Base-by-base conservation (phyloP, 2,113 vertebrate genomes). In the Strix aluco region DNA sequence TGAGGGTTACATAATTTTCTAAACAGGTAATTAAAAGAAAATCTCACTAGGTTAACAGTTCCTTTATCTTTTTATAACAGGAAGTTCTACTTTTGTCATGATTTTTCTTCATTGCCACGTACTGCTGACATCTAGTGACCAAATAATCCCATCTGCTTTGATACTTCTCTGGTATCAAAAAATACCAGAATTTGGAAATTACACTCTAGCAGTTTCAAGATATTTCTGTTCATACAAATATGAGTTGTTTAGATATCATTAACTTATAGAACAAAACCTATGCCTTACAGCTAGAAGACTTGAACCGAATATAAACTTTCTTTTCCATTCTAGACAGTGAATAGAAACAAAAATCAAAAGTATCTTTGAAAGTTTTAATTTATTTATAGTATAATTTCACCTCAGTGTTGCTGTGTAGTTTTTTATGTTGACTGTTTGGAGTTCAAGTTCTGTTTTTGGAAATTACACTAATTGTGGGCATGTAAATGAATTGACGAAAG, bases 71-170 rank as follows among this genome's bases (percentile, higher is more conserved):
- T 90, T 86, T 65, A 30, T 70, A 81, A 47, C 13, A 77, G 54
- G 26, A 92, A 88, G 9, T 81, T 83, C 63, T 71, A 70, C 34
- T 70, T 86, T 38, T 73, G 22, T 46, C 18, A 40, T 80, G 69
- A 44, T 84, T 86, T 73, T 86, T 1, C 25, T 89, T 89, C 11
- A 10, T 92, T 88, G 67, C 15, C 83, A 91, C 51, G 65, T 92
- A 44, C 49, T 72, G 62, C 86, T 96, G 86, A 95, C 88, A 94
- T 67, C 79, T 94, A 92, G 74, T 92, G 86, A 92, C 83, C 67
- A 94, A 86, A 92, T 47, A 86, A 63, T 63, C 58, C 36, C 23
- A 79, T 36, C 25, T 77, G 40, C 23, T 89, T 94, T 44, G 44
- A 42, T 88, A 77, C 66, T 89, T 83, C 36, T 71, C 10, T 49